Conservation (phyloP, 2,113 vertebrate genomes). For the Chloebia gouldiae region DNA sequence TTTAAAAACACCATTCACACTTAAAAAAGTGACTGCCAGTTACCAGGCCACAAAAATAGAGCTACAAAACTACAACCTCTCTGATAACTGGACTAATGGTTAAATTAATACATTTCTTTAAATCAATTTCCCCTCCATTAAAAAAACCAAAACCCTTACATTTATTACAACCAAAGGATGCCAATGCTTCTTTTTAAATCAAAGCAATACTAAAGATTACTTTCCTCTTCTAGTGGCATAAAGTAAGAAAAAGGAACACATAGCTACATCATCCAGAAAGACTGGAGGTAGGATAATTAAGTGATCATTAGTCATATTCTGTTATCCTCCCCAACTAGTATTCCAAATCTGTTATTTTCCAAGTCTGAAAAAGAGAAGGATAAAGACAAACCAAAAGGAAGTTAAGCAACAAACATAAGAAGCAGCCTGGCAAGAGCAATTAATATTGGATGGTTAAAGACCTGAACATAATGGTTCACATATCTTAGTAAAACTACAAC, state of each 20-base stretch:
- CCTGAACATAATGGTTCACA: not conserved
- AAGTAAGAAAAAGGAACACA: not conserved
- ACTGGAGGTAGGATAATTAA: not conserved
- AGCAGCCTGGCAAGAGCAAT: not conserved
- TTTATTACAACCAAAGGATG: not conserved
- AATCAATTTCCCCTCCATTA: not conserved
- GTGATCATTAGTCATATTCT: not conserved
- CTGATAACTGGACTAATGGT: not conserved
- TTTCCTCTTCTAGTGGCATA: not conserved
- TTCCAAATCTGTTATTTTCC: not conserved
- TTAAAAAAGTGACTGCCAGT: not conserved
- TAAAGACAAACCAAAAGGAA: not conserved
- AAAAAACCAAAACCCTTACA: not conserved
- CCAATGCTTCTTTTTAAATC: not conserved
- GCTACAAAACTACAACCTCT: not conserved
- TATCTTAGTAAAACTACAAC: not conserved
- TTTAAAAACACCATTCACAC: not conserved
- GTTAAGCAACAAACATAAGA: not conserved
- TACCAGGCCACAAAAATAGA: not conserved
- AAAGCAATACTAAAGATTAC: fast-evolving
- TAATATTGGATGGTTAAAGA: not conserved
- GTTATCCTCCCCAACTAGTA: not conserved
- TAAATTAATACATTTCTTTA: not conserved
- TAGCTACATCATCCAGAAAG: not conserved
- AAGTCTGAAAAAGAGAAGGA: not conserved